Evolutionary conservation across 2,888 invertebrate species (phyloP).

Genomic region (Malthinus seriepunctatus): DNA sequence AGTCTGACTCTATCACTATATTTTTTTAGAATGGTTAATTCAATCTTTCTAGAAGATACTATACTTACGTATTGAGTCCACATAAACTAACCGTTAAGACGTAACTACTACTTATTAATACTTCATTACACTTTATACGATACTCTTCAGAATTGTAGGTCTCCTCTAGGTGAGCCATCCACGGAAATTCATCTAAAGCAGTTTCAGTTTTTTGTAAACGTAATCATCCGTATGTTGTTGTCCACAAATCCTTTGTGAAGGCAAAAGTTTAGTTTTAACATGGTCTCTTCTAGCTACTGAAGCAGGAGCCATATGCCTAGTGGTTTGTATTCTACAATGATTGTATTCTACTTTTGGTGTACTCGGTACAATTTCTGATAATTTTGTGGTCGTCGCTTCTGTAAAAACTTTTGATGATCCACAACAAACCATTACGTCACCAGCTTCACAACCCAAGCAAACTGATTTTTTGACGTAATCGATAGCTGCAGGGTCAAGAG

Average conservation of each 20-base stretch:
- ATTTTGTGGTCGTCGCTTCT: neutral
- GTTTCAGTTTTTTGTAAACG: slow-evolving; percentile 1
- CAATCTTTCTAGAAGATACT: too few relatives aligned
- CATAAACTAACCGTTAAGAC: slow-evolving; percentile 18
- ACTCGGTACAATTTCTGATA: too few relatives aligned
- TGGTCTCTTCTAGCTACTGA: neutral
- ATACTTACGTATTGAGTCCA: slow-evolving; percentile 10
- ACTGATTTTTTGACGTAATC: slow-evolving; percentile 11
- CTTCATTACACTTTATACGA: neutral
- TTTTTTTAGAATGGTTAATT: neutral
- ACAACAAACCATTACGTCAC: slow-evolving; percentile 6
- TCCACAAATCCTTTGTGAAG: slow-evolving; percentile 1
- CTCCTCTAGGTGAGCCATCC: slow-evolving; percentile 12
- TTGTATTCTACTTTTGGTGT: neutral
- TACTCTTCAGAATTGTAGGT: neutral
- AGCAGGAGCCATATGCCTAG: too few relatives aligned
- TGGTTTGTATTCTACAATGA: neutral
- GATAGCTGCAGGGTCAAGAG: slow-evolving; percentile 5
- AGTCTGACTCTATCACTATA: neutral
- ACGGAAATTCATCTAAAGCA: slow-evolving; percentile 14
- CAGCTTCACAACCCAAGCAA: slow-evolving; percentile 9
- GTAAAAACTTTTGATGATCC: neutral
- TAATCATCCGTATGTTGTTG: slow-evolving; percentile 13
- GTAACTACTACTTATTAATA: neutral
- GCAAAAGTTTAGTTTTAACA: neutral